Evolutionary conservation across 2,888 invertebrate genomes (phyloP).

Genomic region (Andrena praecox): DNA sequence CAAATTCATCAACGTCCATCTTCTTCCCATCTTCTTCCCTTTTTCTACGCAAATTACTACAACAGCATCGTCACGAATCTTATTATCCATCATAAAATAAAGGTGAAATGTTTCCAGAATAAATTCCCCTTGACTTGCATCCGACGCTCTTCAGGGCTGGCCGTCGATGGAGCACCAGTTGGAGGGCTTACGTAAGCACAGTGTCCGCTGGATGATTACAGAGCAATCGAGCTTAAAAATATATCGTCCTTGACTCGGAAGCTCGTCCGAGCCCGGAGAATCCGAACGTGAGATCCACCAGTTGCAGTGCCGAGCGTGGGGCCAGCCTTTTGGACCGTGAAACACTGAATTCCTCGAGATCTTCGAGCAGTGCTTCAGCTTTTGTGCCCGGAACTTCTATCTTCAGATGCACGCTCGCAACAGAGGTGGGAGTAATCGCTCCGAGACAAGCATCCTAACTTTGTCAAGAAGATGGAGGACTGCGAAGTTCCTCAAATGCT

Average conservation of each 20-base stretch:
- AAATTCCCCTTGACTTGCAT: not conserved
- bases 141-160: not conserved
- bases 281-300: conserved; percentile 4
- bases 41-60: not conserved
- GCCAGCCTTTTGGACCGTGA: not conserved
- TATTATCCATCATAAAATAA: not conserved
- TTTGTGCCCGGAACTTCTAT: too few species aligned
- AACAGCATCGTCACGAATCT: not conserved
- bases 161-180: not conserved
- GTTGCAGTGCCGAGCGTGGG: not conserved
- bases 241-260: conserved; percentile 1
- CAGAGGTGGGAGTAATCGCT: too few species aligned
- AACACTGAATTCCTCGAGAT: not conserved
- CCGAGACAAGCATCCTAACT: too few species aligned
- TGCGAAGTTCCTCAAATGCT: too few species aligned
- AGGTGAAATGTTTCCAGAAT: not conserved
- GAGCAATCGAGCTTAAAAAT: not conserved
- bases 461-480: too few species aligned
- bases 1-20: not conserved
- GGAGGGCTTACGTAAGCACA: not conserved
- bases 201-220: not conserved
- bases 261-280: not conserved
- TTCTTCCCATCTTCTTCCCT: not conserved
- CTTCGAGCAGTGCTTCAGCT: too few species aligned
- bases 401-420: too few species aligned